Evolutionary conservation across 2,113 vertebrate genomes (phyloP), one percentile per base, ranked within the genome.

Genomic region (Platanista minor): DNA sequence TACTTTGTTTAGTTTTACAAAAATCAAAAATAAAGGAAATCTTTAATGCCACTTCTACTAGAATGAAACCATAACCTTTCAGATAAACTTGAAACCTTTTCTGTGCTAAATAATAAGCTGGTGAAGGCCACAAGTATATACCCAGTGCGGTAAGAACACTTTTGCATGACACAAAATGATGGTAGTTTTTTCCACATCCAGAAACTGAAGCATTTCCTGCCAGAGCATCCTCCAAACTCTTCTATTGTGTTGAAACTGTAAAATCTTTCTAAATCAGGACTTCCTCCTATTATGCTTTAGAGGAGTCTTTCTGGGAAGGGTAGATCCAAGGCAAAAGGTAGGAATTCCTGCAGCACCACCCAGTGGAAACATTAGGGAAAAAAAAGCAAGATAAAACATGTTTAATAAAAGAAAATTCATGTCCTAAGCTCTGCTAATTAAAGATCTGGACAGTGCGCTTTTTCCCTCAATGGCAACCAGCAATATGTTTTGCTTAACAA

Each of bases 261-360:
- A 99, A 99, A 99, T 98, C 98, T 98, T 99, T 99, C 99, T 99
- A 99, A 99, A 99, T 98, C 98, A 99, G 99, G 99, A 99, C 99
- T 99, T 99, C 99, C 99, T 99, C 98, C 99, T 98, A 99, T 99
- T 99, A 99, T 99, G 99, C 98, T 99, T 97, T 46, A 98, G 98
- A 98, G 98, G 98, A 98, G 99, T 99, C 99, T 99, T 99, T 99
- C 98, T 99, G 98, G 99, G 98, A 99, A 99, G 99, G 98, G 98
- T 97, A 98, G 98, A 98, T 98, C 98, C 97, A 98, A 98, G 97
- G 97, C 96, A 98, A 98, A 98, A 99, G 98, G 98, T 98, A 99
- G 99, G 99, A 99, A 99, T 99, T 99, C 99, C 99, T 99, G 99
- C 99, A 99, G 98, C 98, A 98, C 99, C 99, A 99, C 98, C 98